Conservation (phyloP, 2,888 invertebrate species). For the Thera britannica region DNA sequence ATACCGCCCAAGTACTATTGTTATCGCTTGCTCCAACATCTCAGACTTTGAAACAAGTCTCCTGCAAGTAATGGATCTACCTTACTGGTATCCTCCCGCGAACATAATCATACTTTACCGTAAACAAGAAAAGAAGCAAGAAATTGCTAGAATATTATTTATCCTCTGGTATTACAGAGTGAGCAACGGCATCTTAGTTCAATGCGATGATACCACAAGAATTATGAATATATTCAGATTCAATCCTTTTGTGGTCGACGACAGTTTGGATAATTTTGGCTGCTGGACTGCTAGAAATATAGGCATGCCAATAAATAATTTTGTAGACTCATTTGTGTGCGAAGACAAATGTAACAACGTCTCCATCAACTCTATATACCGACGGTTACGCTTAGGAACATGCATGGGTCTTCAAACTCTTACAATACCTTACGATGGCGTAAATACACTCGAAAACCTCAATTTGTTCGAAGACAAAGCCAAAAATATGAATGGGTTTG, state of each 20-base stretch:
- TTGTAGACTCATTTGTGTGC: slow-evolving; percentile 59
- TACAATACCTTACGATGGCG: slow-evolving; percentile 46
- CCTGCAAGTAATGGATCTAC: slow-evolving; percentile 48
- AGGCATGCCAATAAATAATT: slow-evolving; percentile 55
- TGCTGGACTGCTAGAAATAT: slow-evolving; percentile 64
- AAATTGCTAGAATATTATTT: slow-evolving; percentile 62
- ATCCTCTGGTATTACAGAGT: slow-evolving; percentile 67
- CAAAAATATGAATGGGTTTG: slow-evolving; percentile 64
- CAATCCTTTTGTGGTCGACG: slow-evolving; percentile 58
- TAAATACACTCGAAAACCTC: slow-evolving; percentile 36
- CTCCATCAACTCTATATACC: slow-evolving; percentile 55
- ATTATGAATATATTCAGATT: slow-evolving; percentile 49
- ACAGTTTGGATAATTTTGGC: slow-evolving; percentile 54
- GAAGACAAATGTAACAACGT: slow-evolving; percentile 63
- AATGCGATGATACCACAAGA: slow-evolving; percentile 52
- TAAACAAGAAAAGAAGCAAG: slow-evolving; percentile 46
- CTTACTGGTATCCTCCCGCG: slow-evolving; percentile 68
- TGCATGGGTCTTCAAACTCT: slow-evolving; percentile 63
- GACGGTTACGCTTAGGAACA: slow-evolving; percentile 62
- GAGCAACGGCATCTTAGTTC: slow-evolving; percentile 59
- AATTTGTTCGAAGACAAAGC: slow-evolving; percentile 63
- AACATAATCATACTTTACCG: slow-evolving; percentile 61
- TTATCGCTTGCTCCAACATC: slow-evolving; percentile 57
- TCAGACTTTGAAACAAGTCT: slow-evolving; percentile 61
- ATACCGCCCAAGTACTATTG: slow-evolving; percentile 58